phyloP scores from a whole-genome alignment of 2,113 vertebrate genomes.

The zebrafish (Danio rerio) region DNA sequence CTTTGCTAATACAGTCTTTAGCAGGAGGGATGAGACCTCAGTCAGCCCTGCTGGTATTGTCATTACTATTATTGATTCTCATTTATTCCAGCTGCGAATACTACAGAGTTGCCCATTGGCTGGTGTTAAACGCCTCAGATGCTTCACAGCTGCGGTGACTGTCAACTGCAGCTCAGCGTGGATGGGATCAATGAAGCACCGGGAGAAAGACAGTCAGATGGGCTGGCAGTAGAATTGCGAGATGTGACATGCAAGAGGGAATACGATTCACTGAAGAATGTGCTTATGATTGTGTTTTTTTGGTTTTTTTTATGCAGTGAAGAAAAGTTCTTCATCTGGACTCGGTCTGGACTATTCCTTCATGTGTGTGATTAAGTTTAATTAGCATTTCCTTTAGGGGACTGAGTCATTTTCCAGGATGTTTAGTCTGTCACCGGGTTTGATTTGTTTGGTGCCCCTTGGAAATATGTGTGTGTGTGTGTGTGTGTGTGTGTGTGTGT shows the following conservation, averaged over 20 bases:
- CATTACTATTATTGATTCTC: slow-evolving; percentile 39
- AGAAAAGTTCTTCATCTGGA: slow-evolving; percentile 18
- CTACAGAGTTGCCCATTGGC: not conserved
- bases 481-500: not conserved
- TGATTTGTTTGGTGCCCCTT: not conserved
- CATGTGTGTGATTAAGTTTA: slow-evolving; percentile 30
- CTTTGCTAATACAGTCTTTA: slow-evolving; percentile 9
- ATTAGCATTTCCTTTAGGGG: slow-evolving; percentile 33
- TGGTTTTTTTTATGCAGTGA: not conserved
- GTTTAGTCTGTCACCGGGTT: not conserved
- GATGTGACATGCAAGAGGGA: not conserved
- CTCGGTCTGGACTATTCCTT: not conserved
- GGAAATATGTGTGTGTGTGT: not conserved
- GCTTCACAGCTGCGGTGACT: slow-evolving; percentile 37
- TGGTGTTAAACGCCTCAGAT: not conserved
- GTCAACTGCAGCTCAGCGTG: slow-evolving; percentile 2
- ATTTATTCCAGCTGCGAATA: slow-evolving; percentile 49
- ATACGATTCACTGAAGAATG: not conserved
- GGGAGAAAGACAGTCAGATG: not conserved
- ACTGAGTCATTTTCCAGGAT: not conserved
- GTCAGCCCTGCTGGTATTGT: slow-evolving; percentile 23
- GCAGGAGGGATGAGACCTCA: slow-evolving; percentile 23
- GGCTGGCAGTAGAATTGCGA: not conserved
- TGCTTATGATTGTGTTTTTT: not conserved
- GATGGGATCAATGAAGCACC: slow-evolving; percentile 39